These are phyloP conservation scores for Pelochelys cantorii DNA, from an alignment of 2,797 vertebrate species.

Conservation along the genomic window DNA sequence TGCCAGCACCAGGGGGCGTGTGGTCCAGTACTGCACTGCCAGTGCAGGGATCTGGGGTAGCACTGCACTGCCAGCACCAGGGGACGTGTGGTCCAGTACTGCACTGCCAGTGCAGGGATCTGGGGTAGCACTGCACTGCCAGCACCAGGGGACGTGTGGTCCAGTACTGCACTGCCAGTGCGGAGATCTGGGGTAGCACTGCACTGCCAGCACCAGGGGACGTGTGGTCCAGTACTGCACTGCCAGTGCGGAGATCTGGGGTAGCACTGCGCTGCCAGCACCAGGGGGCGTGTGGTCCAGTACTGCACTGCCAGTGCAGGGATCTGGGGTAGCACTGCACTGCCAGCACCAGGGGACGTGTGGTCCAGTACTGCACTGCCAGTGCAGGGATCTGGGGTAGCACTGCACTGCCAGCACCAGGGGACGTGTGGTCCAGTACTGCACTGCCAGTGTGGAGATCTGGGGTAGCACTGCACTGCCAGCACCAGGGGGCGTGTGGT, in stretches of 20 bases:
- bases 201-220: neutral
- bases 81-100: neutral
- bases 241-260: neutral
- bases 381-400: neutral
- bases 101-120: neutral
- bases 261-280: neutral
- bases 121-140: neutral
- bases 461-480: neutral
- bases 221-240: neutral
- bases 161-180: neutral
- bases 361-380: neutral
- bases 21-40: neutral
- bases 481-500: neutral
- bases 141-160: neutral
- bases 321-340: neutral
- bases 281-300: neutral
- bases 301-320: neutral
- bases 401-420: neutral
- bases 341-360: neutral
- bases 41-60: neutral
- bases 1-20: neutral
- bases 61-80: neutral
- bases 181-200: too few species aligned
- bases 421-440: neutral
- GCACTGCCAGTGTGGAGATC: neutral